These are phyloP conservation scores for Smutsia gigantea DNA, from an alignment of 2,797 vertebrate genomes.

Conservation along the genomic window DNA sequence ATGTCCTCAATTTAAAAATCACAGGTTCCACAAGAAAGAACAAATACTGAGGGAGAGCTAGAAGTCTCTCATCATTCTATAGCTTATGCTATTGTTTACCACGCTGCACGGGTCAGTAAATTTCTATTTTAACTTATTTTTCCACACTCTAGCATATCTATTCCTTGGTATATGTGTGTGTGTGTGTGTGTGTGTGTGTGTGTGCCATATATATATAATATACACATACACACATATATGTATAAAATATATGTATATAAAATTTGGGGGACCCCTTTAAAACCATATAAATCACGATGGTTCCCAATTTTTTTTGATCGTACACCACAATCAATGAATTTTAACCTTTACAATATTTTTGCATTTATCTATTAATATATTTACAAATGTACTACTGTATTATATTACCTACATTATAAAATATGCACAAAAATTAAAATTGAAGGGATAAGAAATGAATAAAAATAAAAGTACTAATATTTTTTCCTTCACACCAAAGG, in stretches of 20 bases:
- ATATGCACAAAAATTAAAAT: neutral
- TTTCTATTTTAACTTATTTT: neutral
- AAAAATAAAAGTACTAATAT: neutral
- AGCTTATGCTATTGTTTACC: neutral
- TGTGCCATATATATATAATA: neutral
- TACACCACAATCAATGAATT: neutral
- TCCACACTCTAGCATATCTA: neutral
- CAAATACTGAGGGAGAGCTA: neutral
- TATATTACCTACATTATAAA: slow-evolving; percentile 1
- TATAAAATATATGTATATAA: no score
- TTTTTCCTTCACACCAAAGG: neutral
- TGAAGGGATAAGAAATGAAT: neutral
- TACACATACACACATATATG: no score
- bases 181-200: no score
- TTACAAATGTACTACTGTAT: neutral
- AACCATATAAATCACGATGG: neutral
- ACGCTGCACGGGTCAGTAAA: neutral
- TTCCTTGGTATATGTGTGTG: neutral
- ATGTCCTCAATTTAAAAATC: neutral
- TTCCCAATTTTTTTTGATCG: neutral
- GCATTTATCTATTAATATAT: neutral
- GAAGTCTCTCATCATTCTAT: neutral
- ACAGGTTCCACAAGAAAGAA: neutral
- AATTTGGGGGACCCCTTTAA: neutral
- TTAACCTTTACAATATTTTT: neutral